Conservation (phyloP, 2,888 invertebrate species). For the Machimus rusticus region DNA sequence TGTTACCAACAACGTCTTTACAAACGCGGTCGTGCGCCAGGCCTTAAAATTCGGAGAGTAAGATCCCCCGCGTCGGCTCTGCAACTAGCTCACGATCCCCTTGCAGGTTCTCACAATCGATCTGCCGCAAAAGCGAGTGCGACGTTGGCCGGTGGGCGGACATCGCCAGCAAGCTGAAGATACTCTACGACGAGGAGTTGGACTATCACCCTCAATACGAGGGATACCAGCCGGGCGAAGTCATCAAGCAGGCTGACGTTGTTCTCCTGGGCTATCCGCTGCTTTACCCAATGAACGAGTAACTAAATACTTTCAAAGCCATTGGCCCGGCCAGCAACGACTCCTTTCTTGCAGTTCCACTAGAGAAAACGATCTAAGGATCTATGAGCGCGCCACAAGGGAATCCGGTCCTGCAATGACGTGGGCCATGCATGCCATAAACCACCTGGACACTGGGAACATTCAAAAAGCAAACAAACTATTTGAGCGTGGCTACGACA, state of each 20-base stretch:
- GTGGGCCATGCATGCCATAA: constrained; percentile 71
- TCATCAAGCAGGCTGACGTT: constrained; percentile 69
- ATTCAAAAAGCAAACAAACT: constrained; percentile 61
- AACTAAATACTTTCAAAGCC: not conserved
- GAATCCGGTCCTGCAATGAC: constrained; percentile 69
- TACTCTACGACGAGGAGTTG: constrained; percentile 64
- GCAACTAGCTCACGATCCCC: not conserved
- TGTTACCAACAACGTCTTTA: constrained; percentile 68
- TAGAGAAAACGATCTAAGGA: constrained; percentile 65
- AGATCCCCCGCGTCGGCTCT: constrained; percentile 49
- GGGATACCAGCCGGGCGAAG: constrained; percentile 63
- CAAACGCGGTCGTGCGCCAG: constrained; percentile 68
- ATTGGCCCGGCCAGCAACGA: too few relatives aligned
- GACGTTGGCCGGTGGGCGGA: constrained; percentile 54
- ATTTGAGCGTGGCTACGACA: constrained; percentile 66
- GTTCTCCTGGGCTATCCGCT: constrained; percentile 68
- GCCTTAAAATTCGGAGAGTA: constrained; percentile 68
- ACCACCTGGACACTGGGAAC: constrained; percentile 64
- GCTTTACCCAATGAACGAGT: constrained; percentile 67
- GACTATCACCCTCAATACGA: constrained; percentile 69
- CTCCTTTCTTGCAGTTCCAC: constrained; percentile 52
- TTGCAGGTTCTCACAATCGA: constrained; percentile 44
- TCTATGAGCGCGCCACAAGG: constrained; percentile 67
- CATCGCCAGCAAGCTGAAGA: constrained; percentile 65
- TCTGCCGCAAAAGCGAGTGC: constrained; percentile 32